Conservation (phyloP, 92 coral and sea anemone species). For the Pocillopora grandis region DNA sequence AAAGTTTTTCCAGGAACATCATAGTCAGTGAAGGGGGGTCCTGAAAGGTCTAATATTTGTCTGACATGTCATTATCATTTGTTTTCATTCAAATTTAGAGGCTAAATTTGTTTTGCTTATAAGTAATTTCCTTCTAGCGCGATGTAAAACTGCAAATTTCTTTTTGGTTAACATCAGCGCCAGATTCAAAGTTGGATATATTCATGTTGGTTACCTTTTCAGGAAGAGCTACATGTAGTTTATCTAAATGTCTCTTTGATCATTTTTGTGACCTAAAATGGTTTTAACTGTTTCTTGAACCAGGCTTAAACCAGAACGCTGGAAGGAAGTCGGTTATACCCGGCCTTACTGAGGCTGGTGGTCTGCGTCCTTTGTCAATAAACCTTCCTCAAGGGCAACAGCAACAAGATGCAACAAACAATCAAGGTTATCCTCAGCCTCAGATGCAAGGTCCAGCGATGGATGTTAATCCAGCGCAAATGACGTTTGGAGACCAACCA, state of each 20-base stretch:
- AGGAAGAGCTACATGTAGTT: background rate
- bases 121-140: too few species aligned
- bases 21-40: too few species aligned
- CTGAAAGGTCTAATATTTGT: too few species aligned
- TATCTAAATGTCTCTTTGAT: too few species aligned
- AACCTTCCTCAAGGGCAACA: slow-evolving; percentile 20
- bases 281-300: background rate
- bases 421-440: slow-evolving; percentile 40
- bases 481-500: slow-evolving; percentile 35
- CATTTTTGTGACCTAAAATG: background rate
- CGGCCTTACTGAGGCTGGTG: slow-evolving; percentile 11
- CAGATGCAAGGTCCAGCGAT: slow-evolving; percentile 8
- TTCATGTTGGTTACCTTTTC: background rate
- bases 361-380: slow-evolving; percentile 29
- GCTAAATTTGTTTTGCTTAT: too few species aligned
- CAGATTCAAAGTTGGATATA: background rate
- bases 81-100: too few species aligned
- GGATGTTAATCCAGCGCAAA: slow-evolving; percentile 24
- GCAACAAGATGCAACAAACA: slow-evolving; percentile 20
- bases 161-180: too few species aligned
- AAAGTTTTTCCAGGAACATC: too few species aligned
- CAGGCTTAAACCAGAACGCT: slow-evolving; percentile 15
- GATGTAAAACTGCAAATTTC: too few species aligned
- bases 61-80: too few species aligned
- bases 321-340: slow-evolving; percentile 38